Evolutionary conservation across 1,140 invertebrate genomes (phyloP).

Genomic region (Pararge aegeria): DNA sequence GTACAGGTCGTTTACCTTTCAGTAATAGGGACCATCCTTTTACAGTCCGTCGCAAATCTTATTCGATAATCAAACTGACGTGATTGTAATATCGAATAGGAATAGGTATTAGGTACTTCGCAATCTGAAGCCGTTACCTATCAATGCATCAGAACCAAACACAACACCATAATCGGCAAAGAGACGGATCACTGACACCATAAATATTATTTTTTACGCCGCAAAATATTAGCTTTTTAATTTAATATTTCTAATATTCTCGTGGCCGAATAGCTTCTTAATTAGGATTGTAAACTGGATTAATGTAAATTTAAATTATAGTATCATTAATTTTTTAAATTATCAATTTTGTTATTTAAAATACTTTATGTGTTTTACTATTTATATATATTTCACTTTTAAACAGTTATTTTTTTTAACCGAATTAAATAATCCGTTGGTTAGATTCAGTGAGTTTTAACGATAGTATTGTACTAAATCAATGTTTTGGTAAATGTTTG

Average conservation of each 20-base stretch:
- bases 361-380: too few species aligned
- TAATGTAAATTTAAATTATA: neutral
- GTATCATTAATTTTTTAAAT: too few species aligned
- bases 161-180: slow-evolving; percentile 22
- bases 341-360: too few species aligned
- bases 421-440: too few species aligned
- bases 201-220: slow-evolving; percentile 29
- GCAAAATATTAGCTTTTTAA: slow-evolving; percentile 1
- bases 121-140: slow-evolving; percentile 27
- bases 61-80: slow-evolving; percentile 49
- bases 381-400: too few species aligned
- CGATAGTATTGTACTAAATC: too few species aligned
- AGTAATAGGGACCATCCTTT: slow-evolving; percentile 72
- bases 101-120: slow-evolving; percentile 15
- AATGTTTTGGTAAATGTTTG: too few species aligned
- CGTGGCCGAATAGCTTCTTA: neutral
- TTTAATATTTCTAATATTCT: neutral
- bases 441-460: too few species aligned
- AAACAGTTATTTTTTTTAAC: too few species aligned
- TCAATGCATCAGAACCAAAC: slow-evolving; percentile 3
- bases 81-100: slow-evolving; percentile 56
- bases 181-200: slow-evolving; percentile 42
- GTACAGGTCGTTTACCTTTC: slow-evolving; percentile 69
- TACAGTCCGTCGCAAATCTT: slow-evolving; percentile 61
- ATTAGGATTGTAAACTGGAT: neutral